A percentile compares a stretch with the other conserved stretches of the same genome.
Conservation (phyloP, 2,113 vertebrate species). For the Bubo scandiacus region DNA sequence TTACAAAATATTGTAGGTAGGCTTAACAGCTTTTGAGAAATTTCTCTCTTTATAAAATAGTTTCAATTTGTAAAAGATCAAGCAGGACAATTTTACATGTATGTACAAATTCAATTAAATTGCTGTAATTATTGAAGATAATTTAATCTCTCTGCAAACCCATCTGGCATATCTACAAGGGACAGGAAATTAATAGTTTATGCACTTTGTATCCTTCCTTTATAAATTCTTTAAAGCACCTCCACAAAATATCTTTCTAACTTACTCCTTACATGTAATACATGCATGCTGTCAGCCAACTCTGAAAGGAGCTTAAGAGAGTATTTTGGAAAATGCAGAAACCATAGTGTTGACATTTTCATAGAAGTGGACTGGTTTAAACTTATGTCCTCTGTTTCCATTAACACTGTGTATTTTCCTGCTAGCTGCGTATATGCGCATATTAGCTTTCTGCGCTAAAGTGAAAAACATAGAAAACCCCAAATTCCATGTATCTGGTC, state of each 20-base stretch:
- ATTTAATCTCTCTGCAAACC: slow-evolving; percentile 1
- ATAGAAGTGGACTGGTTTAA: neutral
- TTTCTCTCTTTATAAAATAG: neutral
- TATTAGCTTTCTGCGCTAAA: neutral
- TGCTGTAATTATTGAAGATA: neutral
- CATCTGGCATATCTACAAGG: neutral
- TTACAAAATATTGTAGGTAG: neutral
- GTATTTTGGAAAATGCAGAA: neutral
- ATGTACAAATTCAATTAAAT: slow-evolving; percentile 4
- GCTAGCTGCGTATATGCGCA: neutral
- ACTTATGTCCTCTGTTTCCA: neutral
- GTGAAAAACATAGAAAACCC: neutral
- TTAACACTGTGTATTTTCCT: neutral
- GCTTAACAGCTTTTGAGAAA: neutral
- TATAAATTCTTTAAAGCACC: neutral
- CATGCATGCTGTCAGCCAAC: neutral
- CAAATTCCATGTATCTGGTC: neutral
- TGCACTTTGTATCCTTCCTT: neutral
- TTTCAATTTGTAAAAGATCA: neutral
- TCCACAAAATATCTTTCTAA: neutral
- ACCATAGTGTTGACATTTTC: neutral
- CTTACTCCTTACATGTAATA: neutral
- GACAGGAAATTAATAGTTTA: neutral
- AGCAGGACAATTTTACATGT: neutral
- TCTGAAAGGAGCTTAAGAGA: neutral